These are phyloP conservation scores for Raja brachyura DNA, from an alignment of 2,113 vertebrate species.

Conservation along the genomic window DNA sequence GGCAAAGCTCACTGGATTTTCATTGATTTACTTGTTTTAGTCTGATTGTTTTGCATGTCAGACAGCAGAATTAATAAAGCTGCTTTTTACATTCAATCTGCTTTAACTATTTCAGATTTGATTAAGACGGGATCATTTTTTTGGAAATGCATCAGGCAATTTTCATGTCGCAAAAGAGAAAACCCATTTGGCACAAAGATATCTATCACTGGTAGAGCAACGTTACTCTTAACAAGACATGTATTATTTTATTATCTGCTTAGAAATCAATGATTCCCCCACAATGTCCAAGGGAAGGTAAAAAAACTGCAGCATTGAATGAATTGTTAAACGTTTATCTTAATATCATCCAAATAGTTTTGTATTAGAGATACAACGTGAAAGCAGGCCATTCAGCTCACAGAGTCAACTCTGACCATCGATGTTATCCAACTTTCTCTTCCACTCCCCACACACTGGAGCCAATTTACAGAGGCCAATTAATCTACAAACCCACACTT, in stretches of 20 bases:
- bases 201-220: not conserved
- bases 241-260: not conserved
- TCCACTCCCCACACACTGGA: too few relatives aligned
- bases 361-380: too few relatives aligned
- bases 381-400: too few relatives aligned
- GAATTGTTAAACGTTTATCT: not conserved
- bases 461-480: too few relatives aligned
- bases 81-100: not conserved
- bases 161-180: not conserved
- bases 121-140: not conserved
- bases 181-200: not conserved
- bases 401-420: too few relatives aligned
- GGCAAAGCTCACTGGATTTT: not conserved
- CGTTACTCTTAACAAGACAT: not conserved
- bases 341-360: not conserved
- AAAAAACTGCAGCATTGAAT: constrained; percentile 12
- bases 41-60: not conserved
- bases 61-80: not conserved
- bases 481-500: too few relatives aligned
- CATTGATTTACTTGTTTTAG: not conserved
- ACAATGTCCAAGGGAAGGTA: not conserved
- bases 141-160: not conserved
- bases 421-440: too few relatives aligned
- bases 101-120: not conserved
- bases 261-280: not conserved